Evolutionary conservation across 64 coral and sea anemone genomes (phyloP).

Genomic region (Anthopleura sola): DNA sequence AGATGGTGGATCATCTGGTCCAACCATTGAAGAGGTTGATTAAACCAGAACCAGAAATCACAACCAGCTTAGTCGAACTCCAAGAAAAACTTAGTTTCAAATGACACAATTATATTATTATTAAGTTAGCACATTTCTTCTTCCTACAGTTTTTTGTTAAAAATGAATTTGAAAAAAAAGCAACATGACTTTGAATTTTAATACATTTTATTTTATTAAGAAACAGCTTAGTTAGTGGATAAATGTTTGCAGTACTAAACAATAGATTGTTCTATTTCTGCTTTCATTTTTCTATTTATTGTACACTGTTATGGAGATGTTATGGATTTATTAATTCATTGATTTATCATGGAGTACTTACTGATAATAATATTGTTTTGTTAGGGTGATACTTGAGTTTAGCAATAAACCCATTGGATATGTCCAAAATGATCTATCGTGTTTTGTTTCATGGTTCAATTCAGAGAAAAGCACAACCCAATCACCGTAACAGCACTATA

Average conservation of each 20-base stretch:
- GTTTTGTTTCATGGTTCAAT: too few relatives aligned
- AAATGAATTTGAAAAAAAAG: too few relatives aligned
- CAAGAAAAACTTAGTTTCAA: background rate
- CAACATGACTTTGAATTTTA: too few relatives aligned
- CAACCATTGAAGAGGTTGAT: conserved; percentile 81
- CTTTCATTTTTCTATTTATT: background rate
- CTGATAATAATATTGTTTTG: background rate
- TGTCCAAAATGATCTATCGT: background rate
- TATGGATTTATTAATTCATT: background rate
- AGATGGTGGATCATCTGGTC: conserved; percentile 40
- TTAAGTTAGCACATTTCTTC: background rate
- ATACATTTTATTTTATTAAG: too few relatives aligned
- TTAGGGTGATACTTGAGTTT: background rate
- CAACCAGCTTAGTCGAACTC: background rate
- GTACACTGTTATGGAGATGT: background rate
- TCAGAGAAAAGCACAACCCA: too few relatives aligned
- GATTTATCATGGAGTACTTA: background rate
- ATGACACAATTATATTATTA: background rate
- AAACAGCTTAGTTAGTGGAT: too few relatives aligned
- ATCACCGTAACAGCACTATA: too few relatives aligned
- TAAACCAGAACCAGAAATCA: background rate
- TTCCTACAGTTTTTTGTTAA: background rate
- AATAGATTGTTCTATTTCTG: background rate
- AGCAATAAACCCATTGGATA: background rate
- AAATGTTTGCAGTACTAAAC: too few relatives aligned